Evolutionary conservation across 1,140 invertebrate species (phyloP).

Genomic region (Drosophila lini): DNA sequence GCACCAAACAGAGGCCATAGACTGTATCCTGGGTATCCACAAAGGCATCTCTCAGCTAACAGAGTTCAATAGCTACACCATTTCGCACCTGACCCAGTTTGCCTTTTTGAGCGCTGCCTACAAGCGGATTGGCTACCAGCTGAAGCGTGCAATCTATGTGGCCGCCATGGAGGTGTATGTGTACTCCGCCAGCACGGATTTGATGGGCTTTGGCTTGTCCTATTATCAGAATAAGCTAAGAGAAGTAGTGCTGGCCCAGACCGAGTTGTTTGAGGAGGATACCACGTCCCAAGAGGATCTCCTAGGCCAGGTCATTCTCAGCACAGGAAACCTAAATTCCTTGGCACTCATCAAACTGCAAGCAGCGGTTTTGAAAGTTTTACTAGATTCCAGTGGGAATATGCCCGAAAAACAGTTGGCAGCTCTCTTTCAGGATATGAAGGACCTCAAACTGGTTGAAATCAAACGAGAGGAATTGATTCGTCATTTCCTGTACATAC

Average conservation of each 20-base stretch:
- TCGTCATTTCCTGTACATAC: constrained; percentile 53
- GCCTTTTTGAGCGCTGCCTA: constrained; percentile 74
- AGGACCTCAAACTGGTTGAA: constrained; percentile 26
- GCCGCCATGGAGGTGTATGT: constrained; percentile 83
- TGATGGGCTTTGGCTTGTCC: constrained; percentile 77
- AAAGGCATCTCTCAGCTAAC: constrained; percentile 74
- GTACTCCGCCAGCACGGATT: constrained; percentile 72
- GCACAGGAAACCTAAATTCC: constrained; percentile 54
- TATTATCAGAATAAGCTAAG: constrained; percentile 81
- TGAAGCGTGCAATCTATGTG: constrained; percentile 72
- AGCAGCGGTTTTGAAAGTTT: constrained; percentile 51
- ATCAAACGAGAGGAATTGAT: constrained; percentile 37
- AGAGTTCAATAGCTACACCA: constrained; percentile 74
- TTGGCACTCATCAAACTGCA: constrained; percentile 74
- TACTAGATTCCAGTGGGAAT: constrained; percentile 27
- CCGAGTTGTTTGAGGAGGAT: constrained; percentile 12
- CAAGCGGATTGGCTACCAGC: constrained; percentile 70
- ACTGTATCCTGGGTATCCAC: constrained; percentile 86
- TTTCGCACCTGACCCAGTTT: constrained; percentile 78
- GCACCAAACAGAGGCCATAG: constrained; percentile 74
- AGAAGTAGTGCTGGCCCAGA: constrained; percentile 67
- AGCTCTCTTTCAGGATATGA: constrained; percentile 37
- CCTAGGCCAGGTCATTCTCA: constrained; percentile 57
- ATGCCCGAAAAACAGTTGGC: constrained; percentile 23
- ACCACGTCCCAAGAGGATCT: constrained; percentile 11